Conservation (phyloP, 2,888 invertebrate species). For the Drosophila paracracens region DNA sequence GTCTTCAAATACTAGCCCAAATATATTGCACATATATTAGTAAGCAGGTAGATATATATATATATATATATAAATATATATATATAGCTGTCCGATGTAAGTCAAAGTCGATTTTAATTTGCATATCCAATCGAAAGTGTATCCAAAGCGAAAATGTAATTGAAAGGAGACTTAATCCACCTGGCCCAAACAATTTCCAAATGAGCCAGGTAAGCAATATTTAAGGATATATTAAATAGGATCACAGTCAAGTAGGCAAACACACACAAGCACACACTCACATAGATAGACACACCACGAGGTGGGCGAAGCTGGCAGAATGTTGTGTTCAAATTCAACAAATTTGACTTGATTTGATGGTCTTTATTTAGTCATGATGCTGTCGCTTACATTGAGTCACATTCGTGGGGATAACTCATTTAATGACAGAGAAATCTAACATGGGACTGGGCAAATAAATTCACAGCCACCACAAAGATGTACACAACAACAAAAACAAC, state of each 20-base stretch:
- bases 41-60: background rate
- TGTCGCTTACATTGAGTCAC: slow-evolving; percentile 29
- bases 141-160: slow-evolving; percentile 39
- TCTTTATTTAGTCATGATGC: slow-evolving; percentile 50
- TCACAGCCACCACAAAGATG: slow-evolving; percentile 31
- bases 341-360: slow-evolving; percentile 69
- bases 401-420: slow-evolving; percentile 70
- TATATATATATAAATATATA: background rate
- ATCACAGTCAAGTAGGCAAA: slow-evolving; percentile 14
- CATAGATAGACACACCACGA: background rate
- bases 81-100: background rate
- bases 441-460: slow-evolving; percentile 49
- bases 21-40: background rate
- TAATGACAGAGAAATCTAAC: slow-evolving; percentile 69
- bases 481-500: slow-evolving; percentile 15
- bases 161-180: slow-evolving; percentile 51
- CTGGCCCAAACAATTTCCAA: slow-evolving; percentile 27
- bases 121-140: slow-evolving; percentile 12
- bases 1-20: background rate
- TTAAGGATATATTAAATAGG: slow-evolving; percentile 68
- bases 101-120: slow-evolving; percentile 38
- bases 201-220: slow-evolving; percentile 65
- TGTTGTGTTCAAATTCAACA: slow-evolving; percentile 39
- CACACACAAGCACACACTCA: background rate
- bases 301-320: slow-evolving; percentile 13